Evolutionary conservation across 2,888 invertebrate species (phyloP).

Genomic region (Hyposoter dolosus): DNA sequence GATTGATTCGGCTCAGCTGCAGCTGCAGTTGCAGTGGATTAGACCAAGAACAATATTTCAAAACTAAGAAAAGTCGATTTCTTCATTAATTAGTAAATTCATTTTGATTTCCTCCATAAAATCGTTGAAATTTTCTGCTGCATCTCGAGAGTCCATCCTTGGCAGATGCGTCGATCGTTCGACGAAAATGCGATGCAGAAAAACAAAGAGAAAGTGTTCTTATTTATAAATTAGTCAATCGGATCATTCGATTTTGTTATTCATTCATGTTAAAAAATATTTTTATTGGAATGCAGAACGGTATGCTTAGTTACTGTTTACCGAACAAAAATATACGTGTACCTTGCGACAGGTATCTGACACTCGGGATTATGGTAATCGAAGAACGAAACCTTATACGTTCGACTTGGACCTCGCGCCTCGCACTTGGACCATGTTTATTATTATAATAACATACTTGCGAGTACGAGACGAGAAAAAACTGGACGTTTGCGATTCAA

Average conservation of each 20-base stretch:
- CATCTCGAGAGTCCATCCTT: neutral
- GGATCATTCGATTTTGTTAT: neutral
- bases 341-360: conserved; percentile 64
- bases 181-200: neutral
- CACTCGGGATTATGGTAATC: conserved; percentile 76
- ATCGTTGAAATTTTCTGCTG: neutral
- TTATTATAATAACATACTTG: conserved; percentile 32
- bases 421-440: conserved; percentile 36
- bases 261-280: neutral
- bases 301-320: neutral
- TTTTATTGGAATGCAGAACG: neutral
- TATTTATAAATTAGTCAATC: neutral
- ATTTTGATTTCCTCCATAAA: no score
- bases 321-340: conserved; percentile 45
- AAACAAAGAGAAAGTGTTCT: neutral
- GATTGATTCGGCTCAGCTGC: neutral
- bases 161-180: neutral
- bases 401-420: conserved; percentile 58
- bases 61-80: neutral
- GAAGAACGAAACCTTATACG: conserved; percentile 80
- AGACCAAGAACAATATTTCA: neutral
- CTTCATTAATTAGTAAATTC: neutral
- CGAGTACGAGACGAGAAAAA: neutral
- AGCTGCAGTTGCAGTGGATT: neutral
- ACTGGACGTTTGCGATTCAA: neutral